Evolutionary conservation across 1,140 invertebrate genomes (phyloP).

Genomic region (Calycopis cecrops): DNA sequence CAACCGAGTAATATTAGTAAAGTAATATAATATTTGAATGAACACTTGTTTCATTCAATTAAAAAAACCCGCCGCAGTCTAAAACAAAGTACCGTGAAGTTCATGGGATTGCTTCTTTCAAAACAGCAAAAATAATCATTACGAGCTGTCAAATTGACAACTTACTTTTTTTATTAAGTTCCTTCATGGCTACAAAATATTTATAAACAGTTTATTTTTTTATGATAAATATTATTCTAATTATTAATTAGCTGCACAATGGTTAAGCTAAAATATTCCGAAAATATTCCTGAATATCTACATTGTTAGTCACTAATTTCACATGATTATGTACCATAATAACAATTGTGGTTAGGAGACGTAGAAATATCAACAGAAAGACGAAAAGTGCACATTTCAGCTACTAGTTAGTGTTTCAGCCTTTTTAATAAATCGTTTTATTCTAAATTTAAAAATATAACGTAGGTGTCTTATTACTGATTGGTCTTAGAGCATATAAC

Average conservation of each 20-base stretch:
- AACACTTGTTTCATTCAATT: not conserved
- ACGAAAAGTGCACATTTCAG: too few species aligned
- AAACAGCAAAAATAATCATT: slow-evolving; percentile 1
- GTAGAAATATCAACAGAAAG: too few species aligned
- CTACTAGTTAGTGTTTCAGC: too few species aligned
- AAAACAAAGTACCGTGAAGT: not conserved
- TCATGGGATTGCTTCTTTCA: not conserved
- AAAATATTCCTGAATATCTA: too few species aligned
- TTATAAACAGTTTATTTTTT: too few species aligned
- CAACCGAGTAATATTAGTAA: not conserved
- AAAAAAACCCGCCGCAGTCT: not conserved
- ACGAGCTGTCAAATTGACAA: slow-evolving; percentile 1
- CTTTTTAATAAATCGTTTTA: too few species aligned
- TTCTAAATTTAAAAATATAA: too few species aligned
- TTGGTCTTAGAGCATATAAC: too few species aligned
- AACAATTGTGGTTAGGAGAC: too few species aligned
- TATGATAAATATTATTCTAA: not conserved
- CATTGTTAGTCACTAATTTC: too few species aligned
- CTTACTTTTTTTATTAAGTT: not conserved
- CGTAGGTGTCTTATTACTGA: too few species aligned
- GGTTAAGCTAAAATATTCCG: too few species aligned
- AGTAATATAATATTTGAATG: not conserved
- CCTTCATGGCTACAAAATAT: not conserved
- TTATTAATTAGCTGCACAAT: not conserved
- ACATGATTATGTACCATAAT: not conserved